phyloP scores from a whole-genome alignment of 1,140 invertebrate species.

The Drosophila elegans region DNA sequence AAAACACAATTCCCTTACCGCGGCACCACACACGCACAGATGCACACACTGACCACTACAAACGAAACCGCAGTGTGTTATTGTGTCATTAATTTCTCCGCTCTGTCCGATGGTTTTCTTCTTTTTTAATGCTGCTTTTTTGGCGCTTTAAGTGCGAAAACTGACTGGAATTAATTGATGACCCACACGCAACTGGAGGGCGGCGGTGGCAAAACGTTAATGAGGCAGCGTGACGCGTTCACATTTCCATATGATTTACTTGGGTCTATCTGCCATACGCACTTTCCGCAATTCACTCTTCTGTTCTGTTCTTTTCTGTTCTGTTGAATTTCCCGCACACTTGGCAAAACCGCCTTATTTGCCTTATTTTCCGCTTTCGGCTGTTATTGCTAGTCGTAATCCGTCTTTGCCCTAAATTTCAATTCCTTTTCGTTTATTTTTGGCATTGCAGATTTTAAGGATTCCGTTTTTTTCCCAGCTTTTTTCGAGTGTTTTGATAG shows the following conservation, averaged over 20 bases:
- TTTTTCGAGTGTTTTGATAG: constrained; percentile 46
- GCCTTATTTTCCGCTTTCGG: constrained; percentile 40
- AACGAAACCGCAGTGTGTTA: constrained; percentile 64
- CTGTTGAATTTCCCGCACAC: constrained; percentile 41
- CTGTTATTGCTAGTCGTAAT: constrained; percentile 60
- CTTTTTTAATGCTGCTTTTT: constrained; percentile 23
- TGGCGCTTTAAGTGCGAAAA: constrained; percentile 71
- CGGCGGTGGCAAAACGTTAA: constrained; percentile 36
- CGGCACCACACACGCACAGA: constrained; percentile 7
- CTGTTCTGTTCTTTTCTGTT: constrained; percentile 31
- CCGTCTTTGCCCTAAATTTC: constrained; percentile 78
- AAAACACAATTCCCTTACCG: constrained; percentile 8
- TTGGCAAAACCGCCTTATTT: neutral
- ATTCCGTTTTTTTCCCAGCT: constrained; percentile 21
- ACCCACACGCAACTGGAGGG: constrained; percentile 53
- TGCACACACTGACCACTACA: constrained; percentile 39
- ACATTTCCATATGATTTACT: constrained; percentile 72
- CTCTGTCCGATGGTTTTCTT: constrained; percentile 17
- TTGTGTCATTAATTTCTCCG: constrained; percentile 67
- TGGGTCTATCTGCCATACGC: constrained; percentile 39
- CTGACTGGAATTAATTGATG: constrained; percentile 70
- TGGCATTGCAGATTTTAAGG: constrained; percentile 31
- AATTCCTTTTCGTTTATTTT: constrained; percentile 53
- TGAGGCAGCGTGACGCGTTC: constrained; percentile 63
- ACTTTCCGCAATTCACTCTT: constrained; percentile 69